phyloP scores from a whole-genome alignment of 2,113 vertebrate genomes.

The Pholis gunnellus region DNA sequence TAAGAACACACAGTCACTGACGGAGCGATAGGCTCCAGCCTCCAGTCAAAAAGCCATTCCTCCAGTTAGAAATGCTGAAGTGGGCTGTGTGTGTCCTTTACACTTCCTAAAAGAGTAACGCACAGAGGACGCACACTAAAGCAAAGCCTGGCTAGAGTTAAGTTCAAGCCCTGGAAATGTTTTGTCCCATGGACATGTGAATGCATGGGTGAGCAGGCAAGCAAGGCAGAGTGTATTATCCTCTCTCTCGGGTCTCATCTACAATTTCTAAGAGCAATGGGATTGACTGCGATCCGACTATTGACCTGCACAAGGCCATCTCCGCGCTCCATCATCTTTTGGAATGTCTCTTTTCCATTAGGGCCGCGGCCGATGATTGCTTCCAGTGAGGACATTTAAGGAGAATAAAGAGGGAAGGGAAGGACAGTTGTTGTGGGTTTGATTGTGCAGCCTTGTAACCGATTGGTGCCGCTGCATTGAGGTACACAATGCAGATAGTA shows the following conservation, averaged over 20 bases:
- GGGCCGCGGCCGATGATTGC: slow-evolving; percentile 49
- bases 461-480: slow-evolving; percentile 46
- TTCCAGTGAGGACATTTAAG: slow-evolving; percentile 61
- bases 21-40: not conserved
- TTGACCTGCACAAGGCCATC: slow-evolving; percentile 66
- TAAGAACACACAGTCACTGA: slow-evolving; percentile 12
- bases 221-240: slow-evolving; percentile 19
- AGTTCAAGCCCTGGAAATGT: slow-evolving; percentile 3
- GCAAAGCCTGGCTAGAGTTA: slow-evolving; percentile 10
- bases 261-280: slow-evolving; percentile 55
- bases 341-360: slow-evolving; percentile 66
- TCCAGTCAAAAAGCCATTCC: slow-evolving; percentile 28
- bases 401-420: slow-evolving; percentile 40
- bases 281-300: slow-evolving; percentile 55
- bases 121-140: not conserved
- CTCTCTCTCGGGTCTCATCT: slow-evolving; percentile 39
- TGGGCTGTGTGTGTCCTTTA: not conserved
- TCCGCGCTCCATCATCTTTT: slow-evolving; percentile 54
- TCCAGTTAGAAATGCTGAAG: not conserved
- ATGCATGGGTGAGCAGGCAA: slow-evolving; percentile 25
- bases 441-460: slow-evolving; percentile 44
- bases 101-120: not conserved
- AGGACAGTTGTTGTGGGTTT: slow-evolving; percentile 30
- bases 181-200: slow-evolving; percentile 9
- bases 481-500: slow-evolving; percentile 45